Base-by-base conservation (phyloP, 2,888 invertebrate species). In the Lepetodrilus schrolli region DNA sequence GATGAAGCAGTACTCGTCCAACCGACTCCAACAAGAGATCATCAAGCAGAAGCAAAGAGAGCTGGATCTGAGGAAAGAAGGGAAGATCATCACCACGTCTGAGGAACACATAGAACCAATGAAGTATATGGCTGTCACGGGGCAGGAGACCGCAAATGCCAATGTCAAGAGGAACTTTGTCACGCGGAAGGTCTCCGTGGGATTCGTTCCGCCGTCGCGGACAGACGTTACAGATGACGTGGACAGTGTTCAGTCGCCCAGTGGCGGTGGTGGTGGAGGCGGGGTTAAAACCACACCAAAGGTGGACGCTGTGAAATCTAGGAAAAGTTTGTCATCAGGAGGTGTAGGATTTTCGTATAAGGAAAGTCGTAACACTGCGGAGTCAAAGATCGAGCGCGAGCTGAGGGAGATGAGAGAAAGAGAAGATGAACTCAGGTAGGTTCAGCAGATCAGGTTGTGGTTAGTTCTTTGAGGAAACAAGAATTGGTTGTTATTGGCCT, bases 371-470 rank as follows among this genome's bases (percentile, higher is more conserved):
- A 93, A 95, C 3, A 95, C 96, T 0, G 95, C 96, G 1, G 96
- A 96, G 89, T 94, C 95, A 85, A 96, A 95, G 90, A 96, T 97
- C 83, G 95, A 95, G 86, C 94, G 94, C 78, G 97, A 97, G 90
- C 91, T 97, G 69, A 93, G 94, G 87, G 96, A 96, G 84, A 94
- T 96, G 93, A 94, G 95, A 86, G 93, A 93, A 80, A 92, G 96
- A 72, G 96, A 96, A 87, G 94, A 94, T 79, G 96, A 96, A 86
- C 91, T 96, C 50, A 95, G 95, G 92, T 93, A 84, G 80, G 86
- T 82, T n/a, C n/a, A n/a, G n/a, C 10, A 17, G 17, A 38, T 37
- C 10, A 17, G n/a, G n/a, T n/a, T n/a, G n/a, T n/a, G n/a, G n/a
- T n/a, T n/a, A n/a, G n/a, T n/a, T n/a, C n/a, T n/a, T n/a, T n/a